A percentile compares a stretch with the other conserved stretches of the same genome.
Evolutionary conservation across 1,140 invertebrate genomes (phyloP).

Genomic region (Cydia splendana): DNA sequence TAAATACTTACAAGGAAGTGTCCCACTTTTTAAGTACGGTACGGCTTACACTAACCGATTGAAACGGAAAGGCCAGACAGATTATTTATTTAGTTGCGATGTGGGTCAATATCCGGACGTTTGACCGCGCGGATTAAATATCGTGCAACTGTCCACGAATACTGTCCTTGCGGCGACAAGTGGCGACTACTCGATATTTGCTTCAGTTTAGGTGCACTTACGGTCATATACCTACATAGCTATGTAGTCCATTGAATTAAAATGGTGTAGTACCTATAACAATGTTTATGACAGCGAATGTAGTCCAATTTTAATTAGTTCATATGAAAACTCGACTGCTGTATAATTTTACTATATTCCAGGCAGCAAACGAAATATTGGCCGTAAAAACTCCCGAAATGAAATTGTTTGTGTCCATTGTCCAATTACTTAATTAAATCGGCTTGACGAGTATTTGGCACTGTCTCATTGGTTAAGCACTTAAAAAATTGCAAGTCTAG

Average conservation of each 20-base stretch:
- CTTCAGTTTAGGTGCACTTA: too few species aligned
- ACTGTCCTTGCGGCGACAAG: neutral
- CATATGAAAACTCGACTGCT: too few species aligned
- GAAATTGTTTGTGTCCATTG: neutral
- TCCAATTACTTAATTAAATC: neutral
- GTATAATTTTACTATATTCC: too few species aligned
- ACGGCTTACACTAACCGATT: neutral
- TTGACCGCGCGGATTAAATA: constrained; percentile 2
- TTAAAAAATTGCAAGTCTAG: neutral
- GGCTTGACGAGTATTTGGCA: neutral
- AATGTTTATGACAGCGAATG: too few species aligned
- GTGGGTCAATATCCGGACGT: neutral
- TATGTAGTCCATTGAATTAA: too few species aligned
- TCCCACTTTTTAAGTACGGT: neutral
- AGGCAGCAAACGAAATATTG: too few species aligned
- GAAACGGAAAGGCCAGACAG: constrained; percentile 1
- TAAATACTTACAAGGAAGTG: neutral
- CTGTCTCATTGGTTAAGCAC: neutral
- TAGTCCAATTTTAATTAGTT: too few species aligned
- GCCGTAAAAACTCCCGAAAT: neutral
- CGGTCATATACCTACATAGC: too few species aligned
- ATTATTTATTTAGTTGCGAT: constrained; percentile 8
- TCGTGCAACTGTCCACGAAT: neutral
- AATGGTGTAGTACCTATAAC: too few species aligned
- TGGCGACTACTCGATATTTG: too few species aligned